A percentile compares a stretch with the other conserved stretches of the same genome.
Conservation (phyloP, 2,797 vertebrate species). For the Hippopotamyrus pictus region DNA sequence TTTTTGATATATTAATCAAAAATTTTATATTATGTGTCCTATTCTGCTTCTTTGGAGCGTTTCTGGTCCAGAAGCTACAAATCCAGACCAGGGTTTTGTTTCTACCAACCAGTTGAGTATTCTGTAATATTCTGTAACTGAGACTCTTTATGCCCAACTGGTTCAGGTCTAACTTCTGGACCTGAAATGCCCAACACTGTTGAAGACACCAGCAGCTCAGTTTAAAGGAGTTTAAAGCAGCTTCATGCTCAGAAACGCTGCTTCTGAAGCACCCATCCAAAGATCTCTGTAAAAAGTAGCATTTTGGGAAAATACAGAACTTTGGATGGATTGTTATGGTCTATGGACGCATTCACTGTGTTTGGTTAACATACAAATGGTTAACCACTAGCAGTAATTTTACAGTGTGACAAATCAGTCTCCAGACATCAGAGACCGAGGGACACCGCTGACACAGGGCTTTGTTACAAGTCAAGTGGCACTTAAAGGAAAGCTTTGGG, state of each 20-base stretch:
- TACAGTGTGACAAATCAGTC: background rate
- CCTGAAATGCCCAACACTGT: background rate
- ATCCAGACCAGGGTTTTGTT: background rate
- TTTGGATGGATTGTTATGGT: background rate
- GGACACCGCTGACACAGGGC: background rate
- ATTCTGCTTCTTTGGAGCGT: background rate
- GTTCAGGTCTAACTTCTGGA: background rate
- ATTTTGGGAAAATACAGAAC: background rate
- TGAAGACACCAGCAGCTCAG: background rate
- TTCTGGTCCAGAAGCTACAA: background rate
- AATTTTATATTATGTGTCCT: background rate
- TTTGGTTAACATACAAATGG: background rate
- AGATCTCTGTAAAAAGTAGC: background rate
- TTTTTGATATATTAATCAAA: background rate
- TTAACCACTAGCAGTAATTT: background rate
- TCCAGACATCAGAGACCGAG: background rate
- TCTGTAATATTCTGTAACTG: background rate
- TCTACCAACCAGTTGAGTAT: background rate
- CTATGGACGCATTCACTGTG: background rate
- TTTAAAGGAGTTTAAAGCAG: background rate
- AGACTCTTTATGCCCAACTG: background rate
- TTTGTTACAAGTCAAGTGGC: background rate
- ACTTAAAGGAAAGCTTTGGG: background rate
- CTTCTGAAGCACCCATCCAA: background rate
- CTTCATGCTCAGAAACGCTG: background rate